Base-by-base conservation (phyloP, 2,113 vertebrate species). In the Gadus macrocephalus region DNA sequence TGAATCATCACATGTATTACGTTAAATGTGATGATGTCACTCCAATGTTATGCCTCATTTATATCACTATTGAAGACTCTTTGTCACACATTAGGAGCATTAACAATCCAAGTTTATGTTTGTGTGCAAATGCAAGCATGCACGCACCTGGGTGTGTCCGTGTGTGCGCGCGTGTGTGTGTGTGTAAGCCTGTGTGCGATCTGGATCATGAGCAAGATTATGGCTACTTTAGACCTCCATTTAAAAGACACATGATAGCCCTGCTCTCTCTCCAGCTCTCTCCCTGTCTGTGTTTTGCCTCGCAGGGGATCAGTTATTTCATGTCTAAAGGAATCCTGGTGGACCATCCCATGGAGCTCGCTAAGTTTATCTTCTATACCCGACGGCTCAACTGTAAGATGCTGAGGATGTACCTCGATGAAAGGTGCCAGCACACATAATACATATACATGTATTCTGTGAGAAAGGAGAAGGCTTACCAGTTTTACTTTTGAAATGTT, bases 301-400 rank as follows among this genome's bases (percentile, higher is more conserved):
- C 59, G 42, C 49, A 99, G 97, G 97, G 97, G 83, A 95, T 99
- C 78, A 90, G 89, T 89, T 99, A 99, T 83, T 96, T 99, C 84
- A 96, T 98, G 94, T 97, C 94, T 85, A 96, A 94, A 89, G 95
- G 95, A 72, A 98, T 99, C 82, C 84, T 99, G 20, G 88, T 94
- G 1, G 96, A 99, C 90, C 95, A 95, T 11, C 91, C 97, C 5
- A 95, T 93, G 80, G 97, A 99, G 91, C 93, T 98, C 87, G 96
- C 95, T 60, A 98, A 98, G 80, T 99, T 98, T 87, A 98, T 99
- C 84, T 99, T 98, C 91, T 98, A 94, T 89, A 99, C 97, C 64
- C 93, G 96, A 89, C 95, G 93, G 68, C 93, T 99, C 84, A 95
- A 99, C 85, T 99, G 97, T 97, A 98, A 99, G 92, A 99, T 97